Base-by-base conservation (phyloP, 2,888 invertebrate genomes). In the Unio delphinus region DNA sequence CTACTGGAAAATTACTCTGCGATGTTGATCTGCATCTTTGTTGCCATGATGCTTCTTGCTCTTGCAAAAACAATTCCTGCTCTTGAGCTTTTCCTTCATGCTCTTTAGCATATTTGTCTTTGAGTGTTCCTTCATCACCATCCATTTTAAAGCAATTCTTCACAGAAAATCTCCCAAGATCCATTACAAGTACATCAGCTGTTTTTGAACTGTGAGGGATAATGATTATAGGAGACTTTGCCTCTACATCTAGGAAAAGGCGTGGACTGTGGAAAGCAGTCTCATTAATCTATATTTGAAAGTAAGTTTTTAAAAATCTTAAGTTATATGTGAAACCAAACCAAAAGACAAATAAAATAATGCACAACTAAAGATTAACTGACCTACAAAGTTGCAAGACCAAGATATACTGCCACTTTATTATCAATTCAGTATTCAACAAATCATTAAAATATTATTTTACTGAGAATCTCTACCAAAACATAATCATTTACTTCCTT, bases 191-290 rank as follows among this genome's bases (percentile, higher is more conserved):
- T 70, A 96, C 92, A 80, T 94, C 93, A 55, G 94, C 93, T 45
- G 95, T 94, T 76, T 93, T 93, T 45, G 95, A 95, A 86, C 95
- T 94, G 75, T 96, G 94, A 0, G 98, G 98, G 74, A 98, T 91
- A 66, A 97, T 91, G 78, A 98, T 94, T 4, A 96, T 94, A 0
- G 97, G 96, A 20, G 96, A 93, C 74, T 93, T 92, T 62, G 94
- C 94, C 87, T 93, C 92, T 75, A 95, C 90, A 85, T 93, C 92
- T 80, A 94, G 83, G 30, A 92, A 91, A 65, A 94, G 89, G 75
- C 93, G 91, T 69, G 92, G 88, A 83, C 92, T 81, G 70, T 87
- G 82, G 45, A 82, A 84, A 0, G 89, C 88, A 55, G 73, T 80
- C 62, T 88, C 87, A 68, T 81, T 82, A 26, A 89, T 83, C 89